Conservation (phyloP, 2,888 invertebrate genomes). For the Thyatira batis region DNA sequence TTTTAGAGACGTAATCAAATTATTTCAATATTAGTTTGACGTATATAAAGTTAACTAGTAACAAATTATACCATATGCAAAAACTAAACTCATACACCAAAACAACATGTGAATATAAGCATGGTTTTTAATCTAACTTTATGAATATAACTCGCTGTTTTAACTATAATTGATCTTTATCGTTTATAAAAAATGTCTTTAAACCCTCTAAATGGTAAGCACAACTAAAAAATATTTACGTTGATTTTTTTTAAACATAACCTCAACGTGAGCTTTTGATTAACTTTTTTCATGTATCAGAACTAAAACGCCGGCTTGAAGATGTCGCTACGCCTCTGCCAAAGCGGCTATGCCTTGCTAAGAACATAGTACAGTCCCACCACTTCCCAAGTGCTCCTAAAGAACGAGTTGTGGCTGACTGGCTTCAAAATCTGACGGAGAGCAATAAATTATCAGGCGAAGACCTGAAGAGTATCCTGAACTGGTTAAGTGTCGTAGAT, state of each 20-base stretch:
- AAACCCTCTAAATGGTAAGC: conserved; percentile 68
- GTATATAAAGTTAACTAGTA: background rate
- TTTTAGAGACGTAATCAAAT: too few relatives aligned
- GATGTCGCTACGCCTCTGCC: conserved; percentile 65
- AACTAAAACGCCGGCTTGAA: conserved; percentile 71
- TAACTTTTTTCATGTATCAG: conserved; percentile 48
- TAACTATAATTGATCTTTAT: background rate
- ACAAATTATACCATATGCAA: background rate
- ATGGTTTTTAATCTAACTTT: background rate
- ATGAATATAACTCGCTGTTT: background rate
- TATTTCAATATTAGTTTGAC: too few relatives aligned
- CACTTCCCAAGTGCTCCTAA: conserved; percentile 75
- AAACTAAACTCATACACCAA: background rate
- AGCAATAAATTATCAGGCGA: conserved; percentile 48
- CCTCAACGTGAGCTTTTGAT: conserved; percentile 27
- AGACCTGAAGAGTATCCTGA: conserved; percentile 56
- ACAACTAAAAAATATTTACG: background rate
- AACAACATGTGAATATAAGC: background rate
- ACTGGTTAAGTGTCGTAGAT: conserved; percentile 55
- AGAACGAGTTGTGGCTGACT: conserved; percentile 75
- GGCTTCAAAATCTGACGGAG: conserved; percentile 62
- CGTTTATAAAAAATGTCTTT: conserved; percentile 48
- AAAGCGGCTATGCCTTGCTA: conserved; percentile 79
- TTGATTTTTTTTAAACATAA: conserved; percentile 23
- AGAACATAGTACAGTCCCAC: conserved; percentile 72